phyloP scores from a whole-genome alignment of 2,888 invertebrate species.

The Tolmerus cingulatus region DNA sequence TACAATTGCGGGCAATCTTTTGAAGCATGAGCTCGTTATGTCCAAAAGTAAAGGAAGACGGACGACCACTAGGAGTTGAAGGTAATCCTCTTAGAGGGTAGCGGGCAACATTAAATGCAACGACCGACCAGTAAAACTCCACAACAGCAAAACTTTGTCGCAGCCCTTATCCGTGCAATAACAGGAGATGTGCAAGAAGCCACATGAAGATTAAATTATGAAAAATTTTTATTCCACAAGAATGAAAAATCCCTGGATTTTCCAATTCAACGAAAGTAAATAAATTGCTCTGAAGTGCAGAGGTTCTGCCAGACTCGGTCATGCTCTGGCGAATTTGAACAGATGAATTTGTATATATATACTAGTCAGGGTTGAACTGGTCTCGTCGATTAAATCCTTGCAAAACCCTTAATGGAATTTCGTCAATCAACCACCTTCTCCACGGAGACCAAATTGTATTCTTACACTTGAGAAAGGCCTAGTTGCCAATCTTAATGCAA shows the following conservation, averaged over 20 bases:
- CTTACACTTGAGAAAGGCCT: neutral
- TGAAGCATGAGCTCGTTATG: constrained; percentile 12
- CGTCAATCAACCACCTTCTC: neutral
- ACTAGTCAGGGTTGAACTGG: neutral
- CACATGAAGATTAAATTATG: neutral
- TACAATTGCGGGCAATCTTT: constrained; percentile 39
- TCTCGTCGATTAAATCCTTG: neutral
- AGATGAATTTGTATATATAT: neutral
- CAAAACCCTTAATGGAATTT: constrained; percentile 11
- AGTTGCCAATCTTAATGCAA: neutral
- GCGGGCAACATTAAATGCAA: constrained; percentile 27
- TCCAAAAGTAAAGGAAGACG: constrained; percentile 30
- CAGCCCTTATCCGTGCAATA: neutral
- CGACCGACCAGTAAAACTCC: neutral
- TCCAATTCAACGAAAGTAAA: neutral
- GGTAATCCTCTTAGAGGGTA: constrained; percentile 27
- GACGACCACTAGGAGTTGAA: constrained; percentile 25
- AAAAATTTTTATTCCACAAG: neutral
- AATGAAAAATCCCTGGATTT: neutral
- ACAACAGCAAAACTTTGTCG: neutral
- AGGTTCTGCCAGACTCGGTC: neutral
- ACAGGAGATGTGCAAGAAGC: neutral
- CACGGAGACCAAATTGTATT: neutral
- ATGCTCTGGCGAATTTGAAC: neutral
- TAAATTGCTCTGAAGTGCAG: neutral